These are phyloP conservation scores for Anaspis maculata DNA, from an alignment of 2,888 invertebrate species.

Conservation along the genomic window DNA sequence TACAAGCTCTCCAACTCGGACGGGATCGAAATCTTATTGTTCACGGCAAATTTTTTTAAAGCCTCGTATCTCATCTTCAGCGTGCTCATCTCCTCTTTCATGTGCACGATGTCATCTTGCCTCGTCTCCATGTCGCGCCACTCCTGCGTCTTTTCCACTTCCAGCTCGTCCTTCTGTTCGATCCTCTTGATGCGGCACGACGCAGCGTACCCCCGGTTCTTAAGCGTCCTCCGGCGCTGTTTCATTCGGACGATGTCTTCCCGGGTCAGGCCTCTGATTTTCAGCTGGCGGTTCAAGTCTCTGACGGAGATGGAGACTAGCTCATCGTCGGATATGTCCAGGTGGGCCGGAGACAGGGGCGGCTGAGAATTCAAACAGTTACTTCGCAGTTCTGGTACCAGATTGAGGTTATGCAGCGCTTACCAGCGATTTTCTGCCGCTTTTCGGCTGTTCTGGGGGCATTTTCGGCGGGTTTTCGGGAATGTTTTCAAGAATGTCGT, in stretches of 20 bases:
- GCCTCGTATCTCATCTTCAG: conserved; percentile 78
- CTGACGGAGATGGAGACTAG: conserved; percentile 85
- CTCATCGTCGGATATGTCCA: conserved; percentile 88
- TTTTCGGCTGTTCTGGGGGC: conserved; percentile 10
- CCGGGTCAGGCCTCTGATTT: conserved; percentile 74
- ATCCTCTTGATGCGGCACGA: conserved; percentile 90
- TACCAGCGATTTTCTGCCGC: conserved; percentile 9
- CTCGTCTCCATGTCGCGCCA: conserved; percentile 77
- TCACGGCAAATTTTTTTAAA: conserved; percentile 72
- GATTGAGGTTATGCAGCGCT: background rate
- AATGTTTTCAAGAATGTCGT: background rate
- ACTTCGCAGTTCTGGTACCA: no score
- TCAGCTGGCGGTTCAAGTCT: conserved; percentile 83
- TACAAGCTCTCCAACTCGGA: conserved; percentile 60
- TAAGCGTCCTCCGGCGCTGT: conserved; percentile 86
- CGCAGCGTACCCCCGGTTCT: conserved; percentile 94
- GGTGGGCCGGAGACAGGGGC: conserved; percentile 71
- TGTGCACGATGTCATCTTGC: conserved; percentile 70
- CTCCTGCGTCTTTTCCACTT: conserved; percentile 79
- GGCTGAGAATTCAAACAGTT: no score
- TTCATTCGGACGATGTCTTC: conserved; percentile 92
- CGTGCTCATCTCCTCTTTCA: conserved; percentile 72
- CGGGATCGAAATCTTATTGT: conserved; percentile 74
- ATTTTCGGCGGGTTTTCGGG: conserved; percentile 2
- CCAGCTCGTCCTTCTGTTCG: conserved; percentile 89